Evolutionary conservation across 2,797 vertebrate species (phyloP).

Genomic region (Telmatherina bonti): DNA sequence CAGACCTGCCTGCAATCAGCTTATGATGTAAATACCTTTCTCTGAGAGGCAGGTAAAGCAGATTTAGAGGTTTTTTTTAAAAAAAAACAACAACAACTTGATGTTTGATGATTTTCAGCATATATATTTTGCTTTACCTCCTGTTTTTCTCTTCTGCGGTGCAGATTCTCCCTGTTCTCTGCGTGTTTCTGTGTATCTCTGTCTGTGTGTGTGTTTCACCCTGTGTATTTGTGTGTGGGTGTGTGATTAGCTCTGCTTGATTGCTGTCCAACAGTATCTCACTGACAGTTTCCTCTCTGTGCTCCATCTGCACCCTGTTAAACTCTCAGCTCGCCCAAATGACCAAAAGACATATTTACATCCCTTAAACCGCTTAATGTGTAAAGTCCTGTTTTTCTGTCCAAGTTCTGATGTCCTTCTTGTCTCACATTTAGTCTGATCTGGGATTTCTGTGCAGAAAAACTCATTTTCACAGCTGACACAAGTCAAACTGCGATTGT

Average conservation of each 20-base stretch:
- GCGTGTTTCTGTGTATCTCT: not conserved
- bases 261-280: conserved; percentile 58
- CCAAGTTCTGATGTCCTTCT: conserved; percentile 13
- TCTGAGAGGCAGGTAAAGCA: not conserved
- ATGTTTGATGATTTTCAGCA: not conserved
- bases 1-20: not conserved
- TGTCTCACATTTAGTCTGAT: not conserved
- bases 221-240: conserved; percentile 59
- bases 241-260: conserved; percentile 56
- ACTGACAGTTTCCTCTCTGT: conserved; percentile 51
- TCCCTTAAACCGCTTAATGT: not conserved
- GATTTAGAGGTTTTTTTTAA: too few species aligned
- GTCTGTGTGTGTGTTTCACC: conserved; percentile 31
- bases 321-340: conserved; percentile 40
- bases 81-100: too few species aligned
- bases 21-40: not conserved
- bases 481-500: too few species aligned
- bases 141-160: conserved; percentile 3
- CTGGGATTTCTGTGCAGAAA: not conserved
- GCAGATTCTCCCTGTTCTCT: not conserved
- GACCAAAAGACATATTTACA: conserved; percentile 38
- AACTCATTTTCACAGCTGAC: too few species aligned
- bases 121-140: conserved; percentile 2
- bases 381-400: not conserved
- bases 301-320: conserved; percentile 56